Evolutionary conservation across 1,140 invertebrate genomes (phyloP).

Genomic region (Colletes gigas): DNA sequence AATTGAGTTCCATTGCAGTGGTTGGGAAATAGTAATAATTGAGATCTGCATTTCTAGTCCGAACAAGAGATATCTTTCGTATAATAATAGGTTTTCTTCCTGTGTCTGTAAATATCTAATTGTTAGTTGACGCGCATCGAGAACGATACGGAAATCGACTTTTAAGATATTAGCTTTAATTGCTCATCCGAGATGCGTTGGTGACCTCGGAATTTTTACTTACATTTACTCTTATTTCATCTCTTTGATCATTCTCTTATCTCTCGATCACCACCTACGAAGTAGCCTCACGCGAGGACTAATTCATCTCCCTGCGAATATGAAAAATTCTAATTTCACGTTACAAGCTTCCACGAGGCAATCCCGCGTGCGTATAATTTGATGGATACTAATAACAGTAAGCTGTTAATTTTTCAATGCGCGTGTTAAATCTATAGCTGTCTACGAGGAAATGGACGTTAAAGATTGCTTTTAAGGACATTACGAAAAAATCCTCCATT

Average conservation of each 20-base stretch:
- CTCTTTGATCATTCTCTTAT: constrained; percentile 17
- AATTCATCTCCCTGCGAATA: neutral
- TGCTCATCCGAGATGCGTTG: too few species aligned
- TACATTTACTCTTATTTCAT: constrained; percentile 58
- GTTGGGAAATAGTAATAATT: too few species aligned
- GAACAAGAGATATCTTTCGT: too few species aligned
- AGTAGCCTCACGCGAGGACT: neutral
- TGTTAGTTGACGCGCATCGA: constrained; percentile 14
- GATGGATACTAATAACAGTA: neutral
- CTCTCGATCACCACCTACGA: neutral
- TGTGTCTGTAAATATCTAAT: too few species aligned
- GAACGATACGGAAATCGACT: neutral
- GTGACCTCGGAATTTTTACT: constrained; percentile 14
- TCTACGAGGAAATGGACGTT: neutral
- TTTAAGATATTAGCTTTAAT: neutral
- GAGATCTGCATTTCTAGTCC: too few species aligned
- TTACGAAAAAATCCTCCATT: neutral
- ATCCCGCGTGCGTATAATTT: too few species aligned
- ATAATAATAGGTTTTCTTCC: too few species aligned
- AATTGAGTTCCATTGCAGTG: too few species aligned
- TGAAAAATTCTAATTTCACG: neutral
- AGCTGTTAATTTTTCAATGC: too few species aligned
- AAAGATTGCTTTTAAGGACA: neutral
- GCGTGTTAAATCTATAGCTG: neutral
- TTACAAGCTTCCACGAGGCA: too few species aligned